Evolutionary conservation across 2,113 vertebrate genomes (phyloP), one percentile per base, ranked within the genome.

Genomic region (Amphiprion ocellaris): DNA sequence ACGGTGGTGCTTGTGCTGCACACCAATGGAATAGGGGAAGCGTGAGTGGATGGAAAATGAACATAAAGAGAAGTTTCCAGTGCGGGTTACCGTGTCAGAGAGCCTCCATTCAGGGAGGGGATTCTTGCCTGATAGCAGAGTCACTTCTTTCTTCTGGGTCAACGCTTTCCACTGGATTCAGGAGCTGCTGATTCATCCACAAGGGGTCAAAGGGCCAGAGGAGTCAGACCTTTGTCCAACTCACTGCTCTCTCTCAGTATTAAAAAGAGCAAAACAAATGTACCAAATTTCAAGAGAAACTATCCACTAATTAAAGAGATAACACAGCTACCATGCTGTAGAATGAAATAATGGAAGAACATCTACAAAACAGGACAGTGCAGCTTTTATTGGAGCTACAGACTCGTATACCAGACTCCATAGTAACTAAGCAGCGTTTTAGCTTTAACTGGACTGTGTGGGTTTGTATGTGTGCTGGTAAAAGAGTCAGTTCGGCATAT

Each of bases 91-190:
- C 11, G 10, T 37, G 15, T 71, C 50, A 65, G 33, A 78, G 49
- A 33, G 39, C 56, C 65, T 44, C 28, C 21, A 46, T 59, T 77
- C 65, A 46, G 14, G 21, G 61, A 49, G 44, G 30, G 44, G 44
- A 69, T 23, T 30, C 30, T 71, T 39, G 8, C 68, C 24, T 1
- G 15, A 75, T 54, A 61, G 73, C 55, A 54, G 53, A 28, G 24
- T 44, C 73, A 49, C 44, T 55, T 63, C 37, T 56, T 55, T 65
- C 1, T n/a, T 74, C 21, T 28, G 77, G 77, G 80, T 86, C 77
- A 66, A 5, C 2, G 69, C 46, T 73, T 39, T 60, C 53, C 41
- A 49, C 41, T 66, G 60, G 44, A 54, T 41, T 30, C 17, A 66
- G 24, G 50, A 41, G 69, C 73, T 74, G 77, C 63, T 33, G 68